A percentile compares a stretch with the other conserved stretches of the same genome.
These are phyloP conservation scores for Sinopyrophorus schimmeli DNA, from an alignment of 2,888 invertebrate species.

Conservation along the genomic window DNA sequence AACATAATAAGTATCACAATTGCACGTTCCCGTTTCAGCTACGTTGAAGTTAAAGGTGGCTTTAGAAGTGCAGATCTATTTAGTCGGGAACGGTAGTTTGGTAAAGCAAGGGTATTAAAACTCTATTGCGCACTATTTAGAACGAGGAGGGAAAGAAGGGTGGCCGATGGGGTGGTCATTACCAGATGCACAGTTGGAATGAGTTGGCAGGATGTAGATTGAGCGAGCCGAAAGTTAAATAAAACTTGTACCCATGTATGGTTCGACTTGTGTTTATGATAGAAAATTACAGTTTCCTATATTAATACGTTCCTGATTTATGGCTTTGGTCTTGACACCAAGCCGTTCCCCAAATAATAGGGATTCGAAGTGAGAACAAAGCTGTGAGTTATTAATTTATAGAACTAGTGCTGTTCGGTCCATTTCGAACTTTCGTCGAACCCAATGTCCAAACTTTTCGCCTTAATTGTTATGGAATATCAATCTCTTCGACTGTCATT, in stretches of 20 bases:
- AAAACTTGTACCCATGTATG: conserved; percentile 27
- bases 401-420: no score
- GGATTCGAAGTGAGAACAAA: no score
- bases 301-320: conserved; percentile 30
- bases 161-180: conserved; percentile 27
- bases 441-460: no score
- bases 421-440: no score
- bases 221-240: conserved; percentile 19
- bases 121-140: conserved; percentile 41
- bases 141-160: conserved; percentile 23
- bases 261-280: conserved; percentile 34
- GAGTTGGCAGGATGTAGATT: conserved; percentile 24
- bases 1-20: no score
- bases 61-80: conserved; percentile 37
- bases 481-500: no score
- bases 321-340: conserved; percentile 27
- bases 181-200: conserved; percentile 31
- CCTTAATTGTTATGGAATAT: no score
- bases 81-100: conserved; percentile 34
- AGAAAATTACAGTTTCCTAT: conserved; percentile 34
- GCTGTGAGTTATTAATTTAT: no score
- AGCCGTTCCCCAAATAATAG: no score
- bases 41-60: conserved; percentile 4
- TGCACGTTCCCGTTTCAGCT: conserved; percentile 2
- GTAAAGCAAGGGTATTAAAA: conserved; percentile 41